Conservation (phyloP, 2,888 invertebrate species). For the Agrochola lychnidis region DNA sequence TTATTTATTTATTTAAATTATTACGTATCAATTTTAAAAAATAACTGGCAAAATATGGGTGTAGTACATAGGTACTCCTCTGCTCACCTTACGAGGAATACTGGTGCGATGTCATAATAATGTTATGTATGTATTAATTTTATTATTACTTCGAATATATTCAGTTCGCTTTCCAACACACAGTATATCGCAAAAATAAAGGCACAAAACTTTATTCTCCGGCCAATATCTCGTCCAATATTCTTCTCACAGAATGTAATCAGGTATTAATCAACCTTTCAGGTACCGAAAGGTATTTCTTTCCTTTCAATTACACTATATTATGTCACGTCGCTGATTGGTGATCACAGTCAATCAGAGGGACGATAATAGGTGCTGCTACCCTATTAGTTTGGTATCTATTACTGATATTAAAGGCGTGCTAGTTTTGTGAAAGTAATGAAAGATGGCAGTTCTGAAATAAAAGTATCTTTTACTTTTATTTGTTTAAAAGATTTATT, state of each 20-base stretch:
- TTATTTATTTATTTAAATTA: not conserved
- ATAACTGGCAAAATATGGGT: not conserved
- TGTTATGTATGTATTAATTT: not conserved
- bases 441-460: not conserved
- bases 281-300: constrained; percentile 63
- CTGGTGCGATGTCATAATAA: not conserved
- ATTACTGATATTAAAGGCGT: constrained; percentile 40
- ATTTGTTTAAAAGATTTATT: not conserved
- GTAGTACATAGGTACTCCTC: not conserved
- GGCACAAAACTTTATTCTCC: not conserved
- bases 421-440: constrained; percentile 26
- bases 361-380: constrained; percentile 68
- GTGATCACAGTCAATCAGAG: constrained; percentile 70
- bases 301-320: constrained; percentile 59
- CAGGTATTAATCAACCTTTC: constrained; percentile 69
- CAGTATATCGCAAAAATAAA: not conserved
- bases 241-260: constrained; percentile 47
- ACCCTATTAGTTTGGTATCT: constrained; percentile 64
- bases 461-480: not conserved
- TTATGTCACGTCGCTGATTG: constrained; percentile 59
- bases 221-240: constrained; percentile 30
- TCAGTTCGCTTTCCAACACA: not conserved
- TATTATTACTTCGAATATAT: not conserved
- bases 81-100: not conserved
- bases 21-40: not conserved